A percentile compares a stretch with the other conserved stretches of the same genome.
These are phyloP conservation scores for Cataglyphis cursor DNA, from an alignment of 2,888 invertebrate species.

Conservation along the genomic window DNA sequence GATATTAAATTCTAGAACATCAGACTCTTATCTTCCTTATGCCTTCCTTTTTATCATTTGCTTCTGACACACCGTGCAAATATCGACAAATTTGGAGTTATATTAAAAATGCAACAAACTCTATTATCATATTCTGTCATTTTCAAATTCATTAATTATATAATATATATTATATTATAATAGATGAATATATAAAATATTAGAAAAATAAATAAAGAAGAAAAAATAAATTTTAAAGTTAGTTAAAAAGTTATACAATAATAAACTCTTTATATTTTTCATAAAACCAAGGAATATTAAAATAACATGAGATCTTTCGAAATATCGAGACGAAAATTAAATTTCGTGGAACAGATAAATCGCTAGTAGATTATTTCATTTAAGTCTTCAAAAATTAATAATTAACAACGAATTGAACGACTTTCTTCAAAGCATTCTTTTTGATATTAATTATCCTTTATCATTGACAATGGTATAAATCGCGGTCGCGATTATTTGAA, in stretches of 20 bases:
- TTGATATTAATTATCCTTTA: neutral
- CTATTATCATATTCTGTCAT: neutral
- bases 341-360: constrained; percentile 19
- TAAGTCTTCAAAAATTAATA: constrained; percentile 15
- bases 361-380: constrained; percentile 15
- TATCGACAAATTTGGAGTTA: neutral
- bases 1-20: constrained; percentile 43
- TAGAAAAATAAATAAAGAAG: neutral
- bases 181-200: neutral
- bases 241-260: neutral
- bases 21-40: neutral
- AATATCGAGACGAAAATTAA: constrained; percentile 12
- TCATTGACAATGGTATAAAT: neutral
- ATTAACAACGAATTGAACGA: neutral
- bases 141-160: neutral
- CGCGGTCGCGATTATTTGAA: neutral
- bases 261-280: neutral
- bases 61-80: neutral
- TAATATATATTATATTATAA: neutral
- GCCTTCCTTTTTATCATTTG: neutral
- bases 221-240: neutral
- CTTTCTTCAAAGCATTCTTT: neutral
- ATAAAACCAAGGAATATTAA: neutral
- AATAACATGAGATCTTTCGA: neutral
- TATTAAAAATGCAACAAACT: neutral